A percentile compares a stretch with the other conserved stretches of the same genome.
phyloP scores from a whole-genome alignment of 2,888 invertebrate species.

The Zootermopsis nevadensis region DNA sequence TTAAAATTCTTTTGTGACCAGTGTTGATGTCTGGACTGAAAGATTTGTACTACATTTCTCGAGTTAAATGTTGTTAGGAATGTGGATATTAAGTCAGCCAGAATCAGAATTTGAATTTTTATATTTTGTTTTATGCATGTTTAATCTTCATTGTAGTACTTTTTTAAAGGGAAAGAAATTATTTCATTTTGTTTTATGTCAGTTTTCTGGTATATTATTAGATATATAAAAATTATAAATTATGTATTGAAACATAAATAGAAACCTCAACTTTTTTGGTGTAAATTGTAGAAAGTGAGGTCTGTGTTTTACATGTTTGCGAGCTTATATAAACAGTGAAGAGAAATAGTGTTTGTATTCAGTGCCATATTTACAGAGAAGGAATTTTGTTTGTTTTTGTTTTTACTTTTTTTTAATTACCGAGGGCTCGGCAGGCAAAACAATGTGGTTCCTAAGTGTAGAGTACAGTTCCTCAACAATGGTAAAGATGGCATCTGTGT shows the following conservation, averaged over 20 bases:
- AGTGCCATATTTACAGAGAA: constrained; percentile 55
- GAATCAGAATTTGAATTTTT: constrained; percentile 39
- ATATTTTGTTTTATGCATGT: constrained; percentile 48
- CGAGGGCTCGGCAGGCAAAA: constrained; percentile 55
- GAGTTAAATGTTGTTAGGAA: constrained; percentile 51
- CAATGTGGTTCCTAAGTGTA: constrained; percentile 57
- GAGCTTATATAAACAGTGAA: constrained; percentile 54
- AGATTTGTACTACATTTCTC: constrained; percentile 49
- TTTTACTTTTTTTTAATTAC: constrained; percentile 52
- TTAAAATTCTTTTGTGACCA: constrained; percentile 33
- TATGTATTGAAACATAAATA: constrained; percentile 33
- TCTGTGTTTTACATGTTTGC: constrained; percentile 53
- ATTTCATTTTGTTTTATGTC: constrained; percentile 41
- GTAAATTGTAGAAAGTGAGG: constrained; percentile 46
- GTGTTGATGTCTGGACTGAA: constrained; percentile 36
- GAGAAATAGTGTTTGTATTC: constrained; percentile 54
- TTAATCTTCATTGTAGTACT: constrained; percentile 39
- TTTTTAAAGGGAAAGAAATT: constrained; percentile 26
- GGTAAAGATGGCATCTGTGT: constrained; percentile 44
- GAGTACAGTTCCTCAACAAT: constrained; percentile 57
- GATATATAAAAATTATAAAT: constrained; percentile 39
- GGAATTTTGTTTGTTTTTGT: constrained; percentile 43
- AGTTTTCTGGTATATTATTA: constrained; percentile 46
- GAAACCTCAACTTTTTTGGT: constrained; percentile 41
- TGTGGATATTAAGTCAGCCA: constrained; percentile 48